Base-by-base conservation (phyloP, 1,140 invertebrate genomes). In the Drosophila tristis region DNA sequence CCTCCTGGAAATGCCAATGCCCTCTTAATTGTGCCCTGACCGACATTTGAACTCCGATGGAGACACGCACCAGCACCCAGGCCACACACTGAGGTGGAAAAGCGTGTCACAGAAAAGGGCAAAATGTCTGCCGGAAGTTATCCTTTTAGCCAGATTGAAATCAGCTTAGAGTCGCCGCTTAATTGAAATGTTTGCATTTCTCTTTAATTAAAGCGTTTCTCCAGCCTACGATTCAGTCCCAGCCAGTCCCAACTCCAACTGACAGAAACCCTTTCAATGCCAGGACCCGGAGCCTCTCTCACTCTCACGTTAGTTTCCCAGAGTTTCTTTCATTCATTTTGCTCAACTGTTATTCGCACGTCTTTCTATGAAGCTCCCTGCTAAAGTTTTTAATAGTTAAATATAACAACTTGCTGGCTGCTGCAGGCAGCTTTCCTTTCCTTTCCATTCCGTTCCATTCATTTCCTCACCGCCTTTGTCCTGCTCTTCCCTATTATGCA, bases 81-180 rank as follows among this genome's bases (percentile, higher is more conserved):
- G 11, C 13, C 23, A 49, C 39, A 53, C 15, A 58, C 8, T 20
- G 3, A 55, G 5, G 16, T 35, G 35, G 47, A 57, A 48, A 50
- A 39, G n/a, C 20, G 8, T 39, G 42, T 23, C 31, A 26, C 49
- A 53, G 68, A 44, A 64, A 53, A 77, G 58, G 64, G 61, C 53
- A 68, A 74, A 67, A 71, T 43, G 71, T 84, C 75, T 82, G 67
- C 84, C 85, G 84, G 89, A 89, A 77, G 77, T 89, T 84, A 84
- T 80, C 85, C 84, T 89, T 89, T 89, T 89, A 90, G 85, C 72
- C 84, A 90, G 80, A 89, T 89, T 89, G 85, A 74, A 89, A 89
- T 89, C 84, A 89, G 72, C 80, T 89, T 89, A 80, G 65, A 64
- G 75, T 63, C 60, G 74, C 59, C 48, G 48, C 73, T 85, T 85